These are phyloP conservation scores for Drosophila dunni DNA, from an alignment of 1,140 invertebrate species.

Conservation along the genomic window DNA sequence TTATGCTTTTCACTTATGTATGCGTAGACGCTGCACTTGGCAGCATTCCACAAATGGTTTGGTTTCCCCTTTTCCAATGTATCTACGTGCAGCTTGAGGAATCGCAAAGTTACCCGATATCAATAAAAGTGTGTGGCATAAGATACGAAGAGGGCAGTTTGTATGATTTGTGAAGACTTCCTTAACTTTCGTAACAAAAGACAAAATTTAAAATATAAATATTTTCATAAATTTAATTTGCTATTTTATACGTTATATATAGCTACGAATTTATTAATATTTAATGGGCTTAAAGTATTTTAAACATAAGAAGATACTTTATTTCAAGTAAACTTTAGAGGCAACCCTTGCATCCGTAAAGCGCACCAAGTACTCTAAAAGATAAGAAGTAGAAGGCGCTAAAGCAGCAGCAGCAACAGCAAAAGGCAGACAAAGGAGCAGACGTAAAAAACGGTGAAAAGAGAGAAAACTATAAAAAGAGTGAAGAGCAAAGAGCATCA, in stretches of 20 bases:
- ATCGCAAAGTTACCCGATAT: conserved; percentile 71
- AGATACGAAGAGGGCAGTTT: neutral
- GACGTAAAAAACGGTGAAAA: neutral
- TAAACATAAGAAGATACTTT: too few species aligned
- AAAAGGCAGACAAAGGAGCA: conserved; percentile 24
- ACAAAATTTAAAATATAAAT: too few species aligned
- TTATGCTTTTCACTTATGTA: neutral
- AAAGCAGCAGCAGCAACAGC: conserved; percentile 36
- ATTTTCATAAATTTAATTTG: too few species aligned
- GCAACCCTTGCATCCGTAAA: conserved; percentile 27
- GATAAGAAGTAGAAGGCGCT: conserved; percentile 33
- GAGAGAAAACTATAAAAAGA: conserved; percentile 6
- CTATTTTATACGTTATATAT: too few species aligned
- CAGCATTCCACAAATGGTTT: conserved; percentile 67
- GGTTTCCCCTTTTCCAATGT: conserved; percentile 16
- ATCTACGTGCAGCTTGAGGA: conserved; percentile 34
- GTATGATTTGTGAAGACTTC: neutral
- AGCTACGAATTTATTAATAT: too few species aligned
- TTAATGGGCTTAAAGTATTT: too few species aligned
- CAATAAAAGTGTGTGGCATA: conserved; percentile 64
- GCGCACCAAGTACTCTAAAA: conserved; percentile 2
- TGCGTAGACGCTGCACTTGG: conserved; percentile 6
- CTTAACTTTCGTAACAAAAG: neutral
- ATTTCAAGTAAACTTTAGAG: neutral
- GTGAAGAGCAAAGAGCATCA: conserved; percentile 10